phyloP scores from a whole-genome alignment of 2,797 vertebrate genomes.

The Darevskia nairensis region DNA sequence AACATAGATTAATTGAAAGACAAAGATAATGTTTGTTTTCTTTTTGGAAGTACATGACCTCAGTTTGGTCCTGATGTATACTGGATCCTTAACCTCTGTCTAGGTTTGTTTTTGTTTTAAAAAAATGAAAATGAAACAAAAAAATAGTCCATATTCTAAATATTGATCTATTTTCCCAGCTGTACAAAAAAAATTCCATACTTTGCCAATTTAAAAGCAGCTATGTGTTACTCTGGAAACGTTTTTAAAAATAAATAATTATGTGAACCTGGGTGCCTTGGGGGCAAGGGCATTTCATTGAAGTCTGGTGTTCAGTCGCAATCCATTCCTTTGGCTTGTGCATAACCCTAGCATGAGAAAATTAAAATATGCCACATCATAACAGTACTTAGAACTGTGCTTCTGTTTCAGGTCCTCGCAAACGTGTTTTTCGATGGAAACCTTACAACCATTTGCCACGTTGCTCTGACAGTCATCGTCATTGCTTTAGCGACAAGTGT shows the following conservation, averaged over 20 bases:
- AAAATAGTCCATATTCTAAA: not conserved
- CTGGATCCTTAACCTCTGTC: not conserved
- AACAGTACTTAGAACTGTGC: slow-evolving; percentile 41
- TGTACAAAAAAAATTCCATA: not conserved
- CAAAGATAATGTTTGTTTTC: not conserved
- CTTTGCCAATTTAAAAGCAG: not conserved
- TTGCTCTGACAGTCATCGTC: slow-evolving; percentile 83
- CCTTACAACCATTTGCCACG: slow-evolving; percentile 83
- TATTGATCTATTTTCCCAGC: not conserved
- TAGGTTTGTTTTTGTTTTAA: not conserved
- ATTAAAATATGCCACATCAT: slow-evolving; percentile 11
- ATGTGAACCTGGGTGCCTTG: not conserved
- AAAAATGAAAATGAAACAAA: too few relatives aligned
- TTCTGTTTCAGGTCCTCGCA: slow-evolving; percentile 86
- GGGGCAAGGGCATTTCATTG: slow-evolving; percentile 19
- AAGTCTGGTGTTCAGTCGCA: not conserved
- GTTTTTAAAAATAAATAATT: not conserved
- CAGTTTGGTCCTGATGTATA: not conserved
- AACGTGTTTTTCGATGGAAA: slow-evolving; percentile 87
- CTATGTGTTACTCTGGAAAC: not conserved
- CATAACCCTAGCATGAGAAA: not conserved
- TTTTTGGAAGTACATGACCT: not conserved
- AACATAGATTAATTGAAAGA: too few relatives aligned
- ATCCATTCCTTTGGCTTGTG: not conserved
- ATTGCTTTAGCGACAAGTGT: slow-evolving; percentile 81